Evolutionary conservation across 2,797 vertebrate species (phyloP).

Genomic region (Apogon hyalosoma): DNA sequence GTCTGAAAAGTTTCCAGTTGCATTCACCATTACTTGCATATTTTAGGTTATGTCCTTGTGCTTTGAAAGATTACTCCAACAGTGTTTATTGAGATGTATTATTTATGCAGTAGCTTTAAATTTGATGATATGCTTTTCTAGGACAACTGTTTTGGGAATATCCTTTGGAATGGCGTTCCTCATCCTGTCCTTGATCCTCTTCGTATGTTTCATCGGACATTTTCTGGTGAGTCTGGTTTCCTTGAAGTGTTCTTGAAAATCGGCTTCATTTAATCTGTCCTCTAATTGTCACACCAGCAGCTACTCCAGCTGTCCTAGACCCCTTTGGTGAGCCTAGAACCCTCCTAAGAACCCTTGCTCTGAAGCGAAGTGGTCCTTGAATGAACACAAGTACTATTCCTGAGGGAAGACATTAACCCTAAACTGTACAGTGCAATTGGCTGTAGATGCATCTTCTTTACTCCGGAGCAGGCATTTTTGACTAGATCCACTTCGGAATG

Average conservation of each 20-base stretch:
- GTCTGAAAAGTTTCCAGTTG: background rate
- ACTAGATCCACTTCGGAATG: no score
- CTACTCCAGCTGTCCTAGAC: no score
- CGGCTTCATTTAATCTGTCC: no score
- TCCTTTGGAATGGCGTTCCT: conserved; percentile 92
- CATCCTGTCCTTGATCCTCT: conserved; percentile 89
- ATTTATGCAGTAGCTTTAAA: conserved; percentile 2
- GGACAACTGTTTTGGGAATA: conserved; percentile 89
- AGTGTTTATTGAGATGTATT: background rate
- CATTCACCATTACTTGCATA: no score
- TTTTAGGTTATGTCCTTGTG: background rate
- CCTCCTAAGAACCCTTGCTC: conserved; percentile 32
- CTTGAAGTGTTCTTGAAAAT: background rate
- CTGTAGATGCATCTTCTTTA: conserved; percentile 2
- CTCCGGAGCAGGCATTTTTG: no score
- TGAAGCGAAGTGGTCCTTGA: conserved; percentile 14
- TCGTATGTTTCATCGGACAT: conserved; percentile 93
- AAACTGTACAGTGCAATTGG: conserved; percentile 3
- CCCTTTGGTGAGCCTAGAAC: conserved; percentile 35
- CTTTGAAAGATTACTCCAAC: background rate
- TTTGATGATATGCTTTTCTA: conserved; percentile 49
- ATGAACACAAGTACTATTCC: conserved; percentile 30
- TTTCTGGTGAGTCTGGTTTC: conserved; percentile 87
- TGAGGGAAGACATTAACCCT: conserved; percentile 13
- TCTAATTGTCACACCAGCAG: no score